A percentile compares a stretch with the other conserved stretches of the same genome.
These are phyloP conservation scores for Phrixothrix hirtus DNA, from an alignment of 2,888 invertebrate genomes.

Conservation along the genomic window DNA sequence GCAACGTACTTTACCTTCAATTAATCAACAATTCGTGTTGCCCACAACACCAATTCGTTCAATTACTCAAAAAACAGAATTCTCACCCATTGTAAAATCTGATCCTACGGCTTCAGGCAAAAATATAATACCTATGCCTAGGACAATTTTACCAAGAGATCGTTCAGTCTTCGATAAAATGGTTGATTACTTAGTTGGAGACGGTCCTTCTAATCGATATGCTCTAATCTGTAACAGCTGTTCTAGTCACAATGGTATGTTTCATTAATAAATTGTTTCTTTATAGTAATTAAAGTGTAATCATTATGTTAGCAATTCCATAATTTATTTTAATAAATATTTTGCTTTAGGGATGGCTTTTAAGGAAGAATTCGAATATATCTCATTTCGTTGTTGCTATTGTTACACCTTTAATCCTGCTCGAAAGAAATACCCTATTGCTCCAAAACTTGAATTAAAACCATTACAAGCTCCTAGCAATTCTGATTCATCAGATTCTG, in stretches of 20 bases:
- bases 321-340: neutral
- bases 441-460: conserved; percentile 62
- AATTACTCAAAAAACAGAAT: neutral
- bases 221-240: conserved; percentile 93
- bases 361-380: conserved; percentile 71
- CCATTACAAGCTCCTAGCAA: conserved; percentile 9
- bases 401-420: conserved; percentile 86
- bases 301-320: too few relatives aligned
- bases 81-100: neutral
- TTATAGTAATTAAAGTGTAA: too few relatives aligned
- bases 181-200: conserved; percentile 92
- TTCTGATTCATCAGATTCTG: conserved; percentile 48
- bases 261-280: neutral
- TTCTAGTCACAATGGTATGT: conserved; percentile 86
- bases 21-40: neutral
- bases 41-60: neutral
- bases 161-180: conserved; percentile 84
- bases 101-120: neutral
- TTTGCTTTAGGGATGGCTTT: conserved; percentile 77
- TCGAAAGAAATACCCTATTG: conserved; percentile 81
- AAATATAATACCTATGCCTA: conserved; percentile 59
- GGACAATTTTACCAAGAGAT: conserved; percentile 74
- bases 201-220: conserved; percentile 92
- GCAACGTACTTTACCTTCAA: neutral
- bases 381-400: conserved; percentile 89